Evolutionary conservation across 2,888 invertebrate genomes (phyloP).

Genomic region (Drosophila glabriapex): DNA sequence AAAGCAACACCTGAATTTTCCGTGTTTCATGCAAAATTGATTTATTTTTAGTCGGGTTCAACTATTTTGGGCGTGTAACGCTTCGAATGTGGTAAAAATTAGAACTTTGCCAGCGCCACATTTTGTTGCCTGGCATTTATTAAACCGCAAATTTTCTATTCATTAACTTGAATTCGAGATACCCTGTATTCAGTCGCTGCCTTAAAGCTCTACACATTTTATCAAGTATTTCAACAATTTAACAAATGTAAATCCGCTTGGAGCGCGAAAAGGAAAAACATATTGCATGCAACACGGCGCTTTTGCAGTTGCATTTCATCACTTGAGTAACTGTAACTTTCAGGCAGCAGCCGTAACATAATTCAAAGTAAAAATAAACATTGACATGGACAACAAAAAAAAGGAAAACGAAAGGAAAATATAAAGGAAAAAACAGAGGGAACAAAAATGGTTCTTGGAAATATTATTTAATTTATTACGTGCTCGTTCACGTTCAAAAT

Average conservation of each 20-base stretch:
- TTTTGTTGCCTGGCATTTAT: conserved; percentile 33
- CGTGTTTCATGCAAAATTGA: not conserved
- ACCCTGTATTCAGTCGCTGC: not conserved
- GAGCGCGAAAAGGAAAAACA: not conserved
- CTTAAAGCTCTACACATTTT: not conserved
- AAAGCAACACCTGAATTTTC: not conserved
- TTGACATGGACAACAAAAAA: conserved; percentile 56
- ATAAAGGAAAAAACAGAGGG: not conserved
- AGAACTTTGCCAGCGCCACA: conserved; percentile 15
- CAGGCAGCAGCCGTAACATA: conserved; percentile 55
- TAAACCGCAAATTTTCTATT: conserved; percentile 8
- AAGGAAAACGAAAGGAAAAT: not conserved
- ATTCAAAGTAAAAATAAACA: conserved; percentile 77
- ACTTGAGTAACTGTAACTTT: conserved; percentile 24
- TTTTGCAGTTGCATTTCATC: conserved; percentile 14
- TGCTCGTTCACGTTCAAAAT: conserved; percentile 61
- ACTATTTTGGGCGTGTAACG: conserved; percentile 5
- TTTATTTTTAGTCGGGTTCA: conserved; percentile 8
- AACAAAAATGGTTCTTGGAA: conserved; percentile 52
- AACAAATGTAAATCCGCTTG: not conserved
- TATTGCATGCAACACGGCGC: conserved; percentile 37
- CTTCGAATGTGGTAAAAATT: conserved; percentile 20
- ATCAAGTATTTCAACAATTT: not conserved
- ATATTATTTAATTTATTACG: conserved; percentile 74
- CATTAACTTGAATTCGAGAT: conserved; percentile 9